Conservation (phyloP, 1,140 invertebrate genomes). For the Odontomachus brunneus region DNA sequence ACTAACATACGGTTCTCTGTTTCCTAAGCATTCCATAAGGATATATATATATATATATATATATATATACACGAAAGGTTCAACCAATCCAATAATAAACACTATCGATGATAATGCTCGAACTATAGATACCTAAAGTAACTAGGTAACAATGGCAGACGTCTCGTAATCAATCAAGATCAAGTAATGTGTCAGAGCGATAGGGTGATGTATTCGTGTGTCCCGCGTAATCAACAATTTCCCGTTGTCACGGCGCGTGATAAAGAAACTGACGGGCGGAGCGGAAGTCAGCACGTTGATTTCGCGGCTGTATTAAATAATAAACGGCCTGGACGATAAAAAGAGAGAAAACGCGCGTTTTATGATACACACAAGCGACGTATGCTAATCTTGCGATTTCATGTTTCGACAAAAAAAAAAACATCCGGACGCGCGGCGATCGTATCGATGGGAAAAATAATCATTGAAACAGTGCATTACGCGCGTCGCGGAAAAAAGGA, state of each 20-base stretch:
- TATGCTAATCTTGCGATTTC: constrained; percentile 7
- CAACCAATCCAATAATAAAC: constrained; percentile 73
- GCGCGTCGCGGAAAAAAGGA: not conserved
- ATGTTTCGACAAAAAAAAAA: not conserved
- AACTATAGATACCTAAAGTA: constrained; percentile 78
- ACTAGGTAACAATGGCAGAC: constrained; percentile 77
- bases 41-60: constrained; percentile 61
- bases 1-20: constrained; percentile 79
- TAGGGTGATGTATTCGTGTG: constrained; percentile 7
- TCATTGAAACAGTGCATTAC: not conserved
- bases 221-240: not conserved
- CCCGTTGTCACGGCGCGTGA: not conserved
- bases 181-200: constrained; percentile 58
- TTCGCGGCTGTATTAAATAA: constrained; percentile 1
- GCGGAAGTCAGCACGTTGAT: not conserved
- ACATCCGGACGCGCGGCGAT: not conserved
- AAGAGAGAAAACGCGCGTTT: not conserved
- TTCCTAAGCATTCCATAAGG: constrained; percentile 81
- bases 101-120: constrained; percentile 77
- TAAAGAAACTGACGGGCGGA: not conserved
- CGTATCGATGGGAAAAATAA: not conserved
- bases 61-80: constrained; percentile 71
- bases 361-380: not conserved
- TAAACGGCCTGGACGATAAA: not conserved
- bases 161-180: constrained; percentile 77